These are phyloP conservation scores for Drosophila sturtevanti DNA, from an alignment of 1,140 invertebrate genomes.

Conservation along the genomic window DNA sequence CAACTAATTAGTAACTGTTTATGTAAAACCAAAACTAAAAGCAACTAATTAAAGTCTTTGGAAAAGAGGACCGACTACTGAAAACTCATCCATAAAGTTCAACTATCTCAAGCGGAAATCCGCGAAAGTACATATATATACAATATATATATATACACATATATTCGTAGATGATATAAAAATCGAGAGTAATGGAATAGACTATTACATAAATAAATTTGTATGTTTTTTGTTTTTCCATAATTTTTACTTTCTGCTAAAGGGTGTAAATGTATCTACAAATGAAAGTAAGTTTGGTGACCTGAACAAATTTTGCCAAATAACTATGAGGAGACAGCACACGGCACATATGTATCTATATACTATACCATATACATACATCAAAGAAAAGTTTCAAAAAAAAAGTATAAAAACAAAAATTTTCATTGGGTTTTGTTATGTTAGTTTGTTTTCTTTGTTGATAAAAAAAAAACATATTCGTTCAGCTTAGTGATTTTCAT, in stretches of 20 bases:
- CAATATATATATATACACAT: not conserved
- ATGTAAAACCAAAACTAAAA: conserved; percentile 33
- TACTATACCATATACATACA: conserved; percentile 5
- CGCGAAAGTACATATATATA: conserved; percentile 45
- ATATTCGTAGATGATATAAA: conserved; percentile 27
- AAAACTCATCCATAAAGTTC: conserved; percentile 52
- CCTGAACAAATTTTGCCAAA: conserved; percentile 55
- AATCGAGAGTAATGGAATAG: conserved; percentile 35
- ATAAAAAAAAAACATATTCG: conserved; percentile 36
- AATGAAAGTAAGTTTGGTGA: conserved; percentile 65
- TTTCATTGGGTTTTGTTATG: conserved; percentile 67
- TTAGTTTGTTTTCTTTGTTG: conserved; percentile 61
- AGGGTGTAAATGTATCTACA: conserved; percentile 37
- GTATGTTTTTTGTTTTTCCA: conserved; percentile 30
- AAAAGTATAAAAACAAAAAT: conserved; percentile 70
- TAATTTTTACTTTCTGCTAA: conserved; percentile 54
- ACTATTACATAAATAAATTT: conserved; percentile 71
- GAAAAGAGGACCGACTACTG: conserved; percentile 23
- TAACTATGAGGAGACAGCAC: conserved; percentile 17
- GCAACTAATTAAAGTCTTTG: conserved; percentile 61
- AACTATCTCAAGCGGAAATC: conserved; percentile 76
- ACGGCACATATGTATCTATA: too few relatives aligned
- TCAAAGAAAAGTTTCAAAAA: conserved; percentile 54
- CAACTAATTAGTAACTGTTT: conserved; percentile 52
- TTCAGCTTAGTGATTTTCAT: conserved; percentile 75